Evolutionary conservation across 2,888 invertebrate species (phyloP).

Genomic region (Furcula furcula): DNA sequence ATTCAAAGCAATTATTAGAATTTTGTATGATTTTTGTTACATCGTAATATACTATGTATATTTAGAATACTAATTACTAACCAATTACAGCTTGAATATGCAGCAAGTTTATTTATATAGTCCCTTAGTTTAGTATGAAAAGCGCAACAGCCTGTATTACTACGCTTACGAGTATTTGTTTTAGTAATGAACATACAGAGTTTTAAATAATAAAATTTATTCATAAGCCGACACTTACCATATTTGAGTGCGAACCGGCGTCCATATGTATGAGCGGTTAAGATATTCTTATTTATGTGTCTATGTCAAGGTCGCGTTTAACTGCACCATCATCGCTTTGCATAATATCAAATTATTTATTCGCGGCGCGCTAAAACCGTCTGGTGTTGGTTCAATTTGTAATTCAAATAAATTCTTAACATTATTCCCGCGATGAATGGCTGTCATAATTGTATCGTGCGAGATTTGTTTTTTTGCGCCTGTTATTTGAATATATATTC

Average conservation of each 20-base stretch:
- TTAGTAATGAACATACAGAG: slow-evolving; percentile 81
- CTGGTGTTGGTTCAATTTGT: slow-evolving; percentile 72
- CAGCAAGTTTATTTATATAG: no score
- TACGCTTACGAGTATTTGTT: slow-evolving; percentile 80
- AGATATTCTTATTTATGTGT: slow-evolving; percentile 81
- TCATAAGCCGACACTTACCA: slow-evolving; percentile 80
- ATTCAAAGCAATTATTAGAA: no score
- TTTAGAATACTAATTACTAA: no score
- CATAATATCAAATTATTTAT: slow-evolving; percentile 81
- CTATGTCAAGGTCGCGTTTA: slow-evolving; percentile 77
- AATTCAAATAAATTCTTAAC: slow-evolving; percentile 75
- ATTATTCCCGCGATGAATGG: slow-evolving; percentile 53
- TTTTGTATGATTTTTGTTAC: no score
- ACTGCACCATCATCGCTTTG: slow-evolving; percentile 73
- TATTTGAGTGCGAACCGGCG: slow-evolving; percentile 76
- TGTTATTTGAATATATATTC: slow-evolving; percentile 38
- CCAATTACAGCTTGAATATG: no score
- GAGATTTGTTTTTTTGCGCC: slow-evolving; percentile 57
- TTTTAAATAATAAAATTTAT: slow-evolving; percentile 82
- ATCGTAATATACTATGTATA: no score
- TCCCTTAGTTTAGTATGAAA: no score
- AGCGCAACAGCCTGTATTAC: slow-evolving; percentile 73
- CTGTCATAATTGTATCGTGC: slow-evolving; percentile 68
- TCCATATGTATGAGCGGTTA: slow-evolving; percentile 80
- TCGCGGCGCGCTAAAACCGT: slow-evolving; percentile 75